phyloP scores from a whole-genome alignment of 2,888 invertebrate species.

The Aspidiotus destructor region DNA sequence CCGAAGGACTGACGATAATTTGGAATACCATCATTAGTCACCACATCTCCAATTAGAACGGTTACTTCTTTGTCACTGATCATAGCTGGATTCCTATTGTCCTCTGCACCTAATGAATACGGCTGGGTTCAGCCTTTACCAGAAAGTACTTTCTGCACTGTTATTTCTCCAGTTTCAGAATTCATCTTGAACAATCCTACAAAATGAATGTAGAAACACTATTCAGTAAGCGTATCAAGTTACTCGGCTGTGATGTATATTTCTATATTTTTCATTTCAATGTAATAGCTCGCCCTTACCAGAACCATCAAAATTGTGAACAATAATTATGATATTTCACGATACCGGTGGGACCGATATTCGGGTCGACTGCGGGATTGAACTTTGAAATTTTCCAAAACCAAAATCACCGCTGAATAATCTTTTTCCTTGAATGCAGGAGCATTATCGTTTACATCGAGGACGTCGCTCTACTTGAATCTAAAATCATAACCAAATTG shows the following conservation, averaged over 20 bases:
- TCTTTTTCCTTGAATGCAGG: slow-evolving; percentile 55
- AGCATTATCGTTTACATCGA: slow-evolving; percentile 70
- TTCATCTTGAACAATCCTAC: slow-evolving; percentile 60
- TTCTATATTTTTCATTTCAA: no score
- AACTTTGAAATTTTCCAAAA: slow-evolving; percentile 62
- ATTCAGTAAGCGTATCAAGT: no score
- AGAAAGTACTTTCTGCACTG: slow-evolving; percentile 55
- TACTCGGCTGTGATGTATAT: no score
- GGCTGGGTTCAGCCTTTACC: slow-evolving; percentile 67
- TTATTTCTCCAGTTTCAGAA: slow-evolving; percentile 55
- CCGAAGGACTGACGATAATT: slow-evolving; percentile 59
- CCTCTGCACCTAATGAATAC: slow-evolving; percentile 59
- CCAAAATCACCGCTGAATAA: slow-evolving; percentile 61
- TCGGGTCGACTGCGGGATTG: slow-evolving; percentile 64
- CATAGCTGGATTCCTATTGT: slow-evolving; percentile 54
- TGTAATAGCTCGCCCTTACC: slow-evolving; percentile 46
- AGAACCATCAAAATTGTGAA: slow-evolving; percentile 62
- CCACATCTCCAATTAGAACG: slow-evolving; percentile 66
- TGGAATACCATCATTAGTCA: slow-evolving; percentile 70
- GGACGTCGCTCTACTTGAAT: slow-evolving; percentile 58
- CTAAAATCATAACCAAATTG: slow-evolving; percentile 34
- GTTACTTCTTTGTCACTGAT: slow-evolving; percentile 54
- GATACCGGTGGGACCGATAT: slow-evolving; percentile 61
- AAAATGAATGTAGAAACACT: slow-evolving; percentile 30
- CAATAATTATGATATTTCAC: slow-evolving; percentile 62